These are phyloP conservation scores for Netelia virgata DNA, from an alignment of 2,888 invertebrate species.

Conservation along the genomic window DNA sequence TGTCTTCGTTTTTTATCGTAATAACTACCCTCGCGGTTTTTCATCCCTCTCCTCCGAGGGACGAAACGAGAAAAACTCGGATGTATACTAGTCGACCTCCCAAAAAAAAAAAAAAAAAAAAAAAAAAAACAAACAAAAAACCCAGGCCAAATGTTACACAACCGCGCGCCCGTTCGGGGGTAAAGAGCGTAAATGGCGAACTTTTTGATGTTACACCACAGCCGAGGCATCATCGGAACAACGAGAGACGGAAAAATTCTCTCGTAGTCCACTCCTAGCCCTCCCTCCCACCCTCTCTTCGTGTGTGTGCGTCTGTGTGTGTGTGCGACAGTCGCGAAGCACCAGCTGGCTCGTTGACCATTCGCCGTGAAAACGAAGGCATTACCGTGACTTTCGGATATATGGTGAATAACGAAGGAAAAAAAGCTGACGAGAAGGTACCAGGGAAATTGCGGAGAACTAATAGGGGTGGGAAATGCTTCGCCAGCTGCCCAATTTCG, in stretches of 20 bases:
- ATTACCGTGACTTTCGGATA: constrained; percentile 8
- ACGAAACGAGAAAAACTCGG: constrained; percentile 6
- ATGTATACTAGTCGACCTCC: not conserved
- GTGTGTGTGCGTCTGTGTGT: not conserved
- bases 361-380: constrained; percentile 4
- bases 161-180: constrained; percentile 13
- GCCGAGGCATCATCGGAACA: not conserved
- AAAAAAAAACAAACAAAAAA: constrained; percentile 7
- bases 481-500: not conserved
- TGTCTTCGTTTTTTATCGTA: constrained; percentile 50
- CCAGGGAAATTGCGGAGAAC: not conserved
- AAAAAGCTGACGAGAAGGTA: not conserved
- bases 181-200: constrained; percentile 30
- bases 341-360: constrained; percentile 38
- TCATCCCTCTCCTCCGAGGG: not conserved
- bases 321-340: not conserved
- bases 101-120: constrained; percentile 10
- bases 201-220: constrained; percentile 11
- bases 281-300: not conserved
- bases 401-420: constrained; percentile 2
- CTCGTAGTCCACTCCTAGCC: not conserved
- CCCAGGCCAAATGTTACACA: constrained; percentile 39
- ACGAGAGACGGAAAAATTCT: constrained; percentile 5
- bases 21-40: constrained; percentile 47
- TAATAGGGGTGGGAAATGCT: not conserved